Conservation (phyloP, 1,140 invertebrate species). For the Cyrtorhinus lividipennis region DNA sequence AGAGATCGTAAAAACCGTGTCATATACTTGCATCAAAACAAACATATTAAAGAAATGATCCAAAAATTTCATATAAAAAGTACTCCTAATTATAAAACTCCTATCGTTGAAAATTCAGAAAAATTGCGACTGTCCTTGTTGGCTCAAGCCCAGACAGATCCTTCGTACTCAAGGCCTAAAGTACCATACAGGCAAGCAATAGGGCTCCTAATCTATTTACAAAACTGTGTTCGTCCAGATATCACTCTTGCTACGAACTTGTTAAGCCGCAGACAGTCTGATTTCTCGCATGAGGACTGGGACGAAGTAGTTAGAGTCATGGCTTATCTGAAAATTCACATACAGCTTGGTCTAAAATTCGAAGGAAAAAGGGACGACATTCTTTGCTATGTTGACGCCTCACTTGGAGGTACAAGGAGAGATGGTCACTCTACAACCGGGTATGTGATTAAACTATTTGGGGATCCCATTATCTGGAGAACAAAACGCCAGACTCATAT, state of each 20-base stretch:
- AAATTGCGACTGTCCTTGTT: not conserved
- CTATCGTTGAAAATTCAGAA: not conserved
- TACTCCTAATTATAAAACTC: not conserved
- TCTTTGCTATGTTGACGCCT: not conserved
- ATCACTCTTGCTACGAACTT: not conserved
- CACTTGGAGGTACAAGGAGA: not conserved
- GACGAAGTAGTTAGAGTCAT: not conserved
- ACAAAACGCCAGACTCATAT: constrained; percentile 27
- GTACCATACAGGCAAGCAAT: not conserved
- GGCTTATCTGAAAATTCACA: not conserved
- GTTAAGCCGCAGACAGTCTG: not conserved
- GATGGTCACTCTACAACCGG: not conserved
- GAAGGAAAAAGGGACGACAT: not conserved
- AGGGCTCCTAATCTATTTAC: not conserved
- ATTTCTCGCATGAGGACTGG: not conserved
- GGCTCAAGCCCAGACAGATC: not conserved
- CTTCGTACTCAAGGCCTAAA: not conserved
- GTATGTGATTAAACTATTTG: not conserved
- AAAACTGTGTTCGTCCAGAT: not conserved
- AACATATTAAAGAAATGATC: not conserved
- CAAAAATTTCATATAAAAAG: not conserved
- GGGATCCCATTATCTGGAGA: constrained; percentile 26
- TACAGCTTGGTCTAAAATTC: not conserved
- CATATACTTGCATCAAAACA: not conserved
- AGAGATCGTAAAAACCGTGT: not conserved